These are phyloP conservation scores for Biston stratarius DNA, from an alignment of 2,888 invertebrate genomes.

Conservation along the genomic window DNA sequence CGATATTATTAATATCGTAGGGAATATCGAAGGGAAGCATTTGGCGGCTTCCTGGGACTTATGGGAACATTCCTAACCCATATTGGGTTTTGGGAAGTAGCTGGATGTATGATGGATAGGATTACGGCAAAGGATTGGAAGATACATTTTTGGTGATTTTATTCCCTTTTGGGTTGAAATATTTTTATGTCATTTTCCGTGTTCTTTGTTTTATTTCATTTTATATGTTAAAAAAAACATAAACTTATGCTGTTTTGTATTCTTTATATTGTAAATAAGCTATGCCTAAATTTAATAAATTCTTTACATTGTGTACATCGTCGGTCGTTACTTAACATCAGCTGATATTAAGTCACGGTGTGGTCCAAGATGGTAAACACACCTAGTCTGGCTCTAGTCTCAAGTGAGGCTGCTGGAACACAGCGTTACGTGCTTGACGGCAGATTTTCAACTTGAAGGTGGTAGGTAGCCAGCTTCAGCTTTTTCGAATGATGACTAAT, in stretches of 20 bases:
- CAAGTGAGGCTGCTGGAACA: too few species aligned
- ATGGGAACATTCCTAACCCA: slow-evolving; percentile 44
- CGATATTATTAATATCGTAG: slow-evolving; percentile 62
- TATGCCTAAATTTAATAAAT: background rate
- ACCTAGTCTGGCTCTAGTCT: too few species aligned
- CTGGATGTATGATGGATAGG: slow-evolving; percentile 31
- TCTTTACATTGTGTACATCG: too few species aligned
- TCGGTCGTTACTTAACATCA: too few species aligned
- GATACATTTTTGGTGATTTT: slow-evolving; percentile 21
- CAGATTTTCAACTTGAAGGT: too few species aligned
- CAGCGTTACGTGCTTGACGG: too few species aligned
- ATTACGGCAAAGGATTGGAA: slow-evolving; percentile 40
- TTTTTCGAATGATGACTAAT: too few species aligned
- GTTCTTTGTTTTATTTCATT: slow-evolving; percentile 4
- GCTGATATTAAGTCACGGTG: too few species aligned
- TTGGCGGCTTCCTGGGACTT: slow-evolving; percentile 50
- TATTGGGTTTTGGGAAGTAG: slow-evolving; percentile 25
- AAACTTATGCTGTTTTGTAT: background rate
- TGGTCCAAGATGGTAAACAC: too few species aligned
- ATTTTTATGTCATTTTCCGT: slow-evolving; percentile 10
- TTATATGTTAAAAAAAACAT: background rate
- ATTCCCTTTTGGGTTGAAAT: background rate
- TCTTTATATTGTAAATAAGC: background rate
- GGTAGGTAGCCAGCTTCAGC: too few species aligned
- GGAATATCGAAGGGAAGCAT: slow-evolving; percentile 48